These are phyloP conservation scores for Pachycephala philippinensis DNA, from an alignment of 2,113 vertebrate genomes.

Conservation along the genomic window DNA sequence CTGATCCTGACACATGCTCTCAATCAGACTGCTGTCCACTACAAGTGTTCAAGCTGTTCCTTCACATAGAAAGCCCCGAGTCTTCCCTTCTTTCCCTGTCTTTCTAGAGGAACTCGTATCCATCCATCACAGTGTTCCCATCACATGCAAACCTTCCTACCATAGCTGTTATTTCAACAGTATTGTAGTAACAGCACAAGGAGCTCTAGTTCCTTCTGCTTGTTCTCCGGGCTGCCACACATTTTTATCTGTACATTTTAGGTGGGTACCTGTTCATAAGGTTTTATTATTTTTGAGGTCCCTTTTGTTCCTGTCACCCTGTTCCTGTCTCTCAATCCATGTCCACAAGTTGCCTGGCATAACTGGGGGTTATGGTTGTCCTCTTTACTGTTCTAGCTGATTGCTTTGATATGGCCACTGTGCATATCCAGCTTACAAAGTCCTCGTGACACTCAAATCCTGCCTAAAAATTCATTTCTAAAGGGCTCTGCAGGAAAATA, in stretches of 20 bases:
- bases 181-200: neutral
- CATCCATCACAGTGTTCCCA: neutral
- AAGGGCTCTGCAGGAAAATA: neutral
- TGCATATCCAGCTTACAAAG: neutral
- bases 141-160: neutral
- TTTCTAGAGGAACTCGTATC: neutral
- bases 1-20: neutral
- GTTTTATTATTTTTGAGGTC: neutral
- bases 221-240: neutral
- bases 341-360: neutral
- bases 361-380: neutral
- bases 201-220: neutral
- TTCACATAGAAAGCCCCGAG: fast-evolving
- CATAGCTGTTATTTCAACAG: neutral
- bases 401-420: neutral
- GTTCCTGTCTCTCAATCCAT: neutral
- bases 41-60: neutral
- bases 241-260: neutral
- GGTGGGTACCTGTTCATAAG: neutral
- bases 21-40: neutral
- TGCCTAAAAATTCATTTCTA: neutral
- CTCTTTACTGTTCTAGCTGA: neutral
- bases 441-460: neutral
- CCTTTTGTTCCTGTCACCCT: neutral
- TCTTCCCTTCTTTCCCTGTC: neutral